These are phyloP conservation scores for Hedya salicella DNA, from an alignment of 2,888 invertebrate genomes.

Conservation along the genomic window DNA sequence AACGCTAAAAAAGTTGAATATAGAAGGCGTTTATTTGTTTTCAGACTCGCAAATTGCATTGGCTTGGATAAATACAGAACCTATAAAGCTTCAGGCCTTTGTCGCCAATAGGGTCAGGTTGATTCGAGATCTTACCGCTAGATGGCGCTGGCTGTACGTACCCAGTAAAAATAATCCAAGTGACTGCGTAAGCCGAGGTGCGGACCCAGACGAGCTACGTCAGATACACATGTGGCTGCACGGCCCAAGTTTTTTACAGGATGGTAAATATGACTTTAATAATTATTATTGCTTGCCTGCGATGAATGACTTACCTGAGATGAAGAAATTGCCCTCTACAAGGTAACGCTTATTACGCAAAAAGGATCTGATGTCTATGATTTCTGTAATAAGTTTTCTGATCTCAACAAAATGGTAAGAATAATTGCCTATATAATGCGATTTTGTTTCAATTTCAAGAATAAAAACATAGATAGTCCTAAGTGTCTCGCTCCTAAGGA, in stretches of 20 bases:
- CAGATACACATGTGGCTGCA: slow-evolving; percentile 34
- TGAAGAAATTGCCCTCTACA: slow-evolving; percentile 17
- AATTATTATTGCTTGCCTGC: background rate
- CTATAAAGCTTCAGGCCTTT: slow-evolving; percentile 38
- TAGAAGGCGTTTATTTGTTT: slow-evolving; percentile 29
- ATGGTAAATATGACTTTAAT: slow-evolving; percentile 18
- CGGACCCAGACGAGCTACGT: slow-evolving; percentile 24
- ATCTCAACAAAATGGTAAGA: slow-evolving; percentile 44
- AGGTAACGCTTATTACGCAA: background rate
- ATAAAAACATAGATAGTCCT: too few species aligned
- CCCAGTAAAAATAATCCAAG: slow-evolving; percentile 40
- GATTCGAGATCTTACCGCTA: slow-evolving; percentile 31
- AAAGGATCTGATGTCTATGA: background rate
- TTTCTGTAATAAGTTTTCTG: slow-evolving; percentile 40
- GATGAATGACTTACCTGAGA: slow-evolving; percentile 22
- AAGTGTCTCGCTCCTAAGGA: too few species aligned
- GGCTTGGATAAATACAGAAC: slow-evolving; percentile 43
- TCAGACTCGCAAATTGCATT: slow-evolving; percentile 43
- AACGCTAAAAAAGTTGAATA: slow-evolving; percentile 23
- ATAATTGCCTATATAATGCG: slow-evolving; percentile 42
- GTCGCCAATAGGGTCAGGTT: slow-evolving; percentile 44
- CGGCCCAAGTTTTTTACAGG: slow-evolving; percentile 22
- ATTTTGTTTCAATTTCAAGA: slow-evolving; percentile 20
- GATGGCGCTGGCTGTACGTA: slow-evolving; percentile 43
- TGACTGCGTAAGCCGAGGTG: slow-evolving; percentile 40